Percentiles rank a stretch among this genome's conserved stretches.
Conservation (phyloP, 1,140 invertebrate species). For the Trypoxylus dichotomus region DNA sequence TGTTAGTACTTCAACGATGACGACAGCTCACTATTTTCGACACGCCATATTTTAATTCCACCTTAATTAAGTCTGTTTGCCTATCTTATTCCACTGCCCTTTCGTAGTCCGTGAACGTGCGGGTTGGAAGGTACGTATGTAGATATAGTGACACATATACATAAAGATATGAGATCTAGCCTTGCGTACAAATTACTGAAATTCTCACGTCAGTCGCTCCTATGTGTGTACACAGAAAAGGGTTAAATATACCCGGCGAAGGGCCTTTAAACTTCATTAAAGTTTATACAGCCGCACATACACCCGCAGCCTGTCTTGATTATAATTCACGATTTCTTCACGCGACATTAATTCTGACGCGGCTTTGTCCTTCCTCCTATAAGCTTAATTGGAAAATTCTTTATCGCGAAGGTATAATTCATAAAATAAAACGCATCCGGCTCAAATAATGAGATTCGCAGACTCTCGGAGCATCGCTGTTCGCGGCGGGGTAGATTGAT, state of each 20-base stretch:
- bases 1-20: background rate
- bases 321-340: background rate
- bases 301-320: background rate
- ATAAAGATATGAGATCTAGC: background rate
- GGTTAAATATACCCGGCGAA: background rate
- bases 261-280: background rate
- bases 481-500: background rate
- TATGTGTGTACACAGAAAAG: background rate
- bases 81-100: background rate
- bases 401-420: background rate
- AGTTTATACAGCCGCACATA: background rate
- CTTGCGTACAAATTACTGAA: background rate
- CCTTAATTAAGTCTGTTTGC: background rate
- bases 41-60: background rate
- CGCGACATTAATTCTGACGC: background rate
- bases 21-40: background rate
- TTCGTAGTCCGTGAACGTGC: background rate
- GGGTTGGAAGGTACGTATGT: background rate
- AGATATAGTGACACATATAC: background rate
- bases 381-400: conserved; percentile 4
- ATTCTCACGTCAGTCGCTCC: background rate
- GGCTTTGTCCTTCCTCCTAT: background rate
- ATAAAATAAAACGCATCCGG: background rate
- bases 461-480: background rate
- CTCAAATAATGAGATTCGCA: background rate